Evolutionary conservation across 2,797 vertebrate genomes (phyloP).

Genomic region (Xiphophorus birchmanni): DNA sequence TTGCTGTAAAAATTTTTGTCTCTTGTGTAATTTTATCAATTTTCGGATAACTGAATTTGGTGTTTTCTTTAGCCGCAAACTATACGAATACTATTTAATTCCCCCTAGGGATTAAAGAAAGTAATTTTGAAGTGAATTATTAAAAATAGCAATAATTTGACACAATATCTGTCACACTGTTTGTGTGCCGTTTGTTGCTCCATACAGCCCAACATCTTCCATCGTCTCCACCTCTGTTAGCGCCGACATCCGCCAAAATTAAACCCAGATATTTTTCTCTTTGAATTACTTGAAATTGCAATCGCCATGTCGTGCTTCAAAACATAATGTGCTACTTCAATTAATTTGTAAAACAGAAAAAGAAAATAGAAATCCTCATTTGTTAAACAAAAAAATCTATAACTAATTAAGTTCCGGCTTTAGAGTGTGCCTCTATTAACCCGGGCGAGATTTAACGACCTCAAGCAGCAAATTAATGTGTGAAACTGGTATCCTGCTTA

Average conservation of each 20-base stretch:
- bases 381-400: constrained; percentile 22
- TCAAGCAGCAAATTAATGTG: neutral
- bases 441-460: constrained; percentile 7
- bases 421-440: constrained; percentile 11
- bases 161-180: neutral
- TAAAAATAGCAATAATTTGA: neutral
- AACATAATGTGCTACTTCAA: neutral
- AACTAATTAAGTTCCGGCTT: constrained; percentile 17
- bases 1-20: neutral
- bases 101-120: neutral
- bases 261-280: neutral
- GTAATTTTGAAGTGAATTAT: neutral
- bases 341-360: neutral
- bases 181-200: constrained; percentile 26
- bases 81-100: neutral
- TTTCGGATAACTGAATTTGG: neutral
- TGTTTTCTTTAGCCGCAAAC: neutral
- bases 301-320: neutral
- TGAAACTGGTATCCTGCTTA: neutral
- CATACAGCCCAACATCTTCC: constrained; percentile 4
- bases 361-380: constrained; percentile 2
- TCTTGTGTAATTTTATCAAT: neutral
- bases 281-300: neutral
- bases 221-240: constrained; percentile 6
- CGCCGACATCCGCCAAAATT: neutral